Evolutionary conservation across 2,888 invertebrate genomes (phyloP), one percentile per base, ranked within the genome.

Genomic region (Conistra vaccinii): DNA sequence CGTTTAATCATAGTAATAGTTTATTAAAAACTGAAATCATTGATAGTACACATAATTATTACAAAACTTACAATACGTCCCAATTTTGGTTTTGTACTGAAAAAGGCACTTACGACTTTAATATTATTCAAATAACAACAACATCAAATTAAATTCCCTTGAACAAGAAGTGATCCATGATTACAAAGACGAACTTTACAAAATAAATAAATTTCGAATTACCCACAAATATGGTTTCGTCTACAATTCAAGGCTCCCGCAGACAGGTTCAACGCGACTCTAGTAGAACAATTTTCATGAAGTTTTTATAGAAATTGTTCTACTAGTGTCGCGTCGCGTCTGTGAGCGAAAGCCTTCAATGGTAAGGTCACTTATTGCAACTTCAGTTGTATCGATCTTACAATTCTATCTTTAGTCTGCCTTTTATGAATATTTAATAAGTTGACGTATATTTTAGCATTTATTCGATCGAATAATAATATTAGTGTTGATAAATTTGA

Each of bases 11-110:
- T 14, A 72, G 35, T 60, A 65, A 68, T 65, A 65, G 35, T 76
- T 81, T 84, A 85, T 71, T 84, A 73, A n/a, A 78, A 58, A 79
- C 10, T 48, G 17, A 76, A 69, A 72, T 63, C 14, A 71, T 42
- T 80, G 20, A 62, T 45, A 48, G 1, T 76, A 65, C 48, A 68
- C 57, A 35, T 73, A 48, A 32, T 69, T 80, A 73, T 62, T 57
- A 76, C 51, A 60, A 60, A 58, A 83, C 51, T 80, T 68, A 73
- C 51, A 53, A 83, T 60, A 66, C 23, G 9, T 35, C 23, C 20
- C 9, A 63, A 53, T 63, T 57, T 68, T 23, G 20, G 20, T 42
- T 83, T 72, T 75, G 71, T 76, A 84, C 69, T 77, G 12, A 62
- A 29, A 66, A 82, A 81, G 80, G 83, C 71, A 77, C 77, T 75